Base-by-base conservation (phyloP, 2,888 invertebrate species). In the Epinotia bilunana region DNA sequence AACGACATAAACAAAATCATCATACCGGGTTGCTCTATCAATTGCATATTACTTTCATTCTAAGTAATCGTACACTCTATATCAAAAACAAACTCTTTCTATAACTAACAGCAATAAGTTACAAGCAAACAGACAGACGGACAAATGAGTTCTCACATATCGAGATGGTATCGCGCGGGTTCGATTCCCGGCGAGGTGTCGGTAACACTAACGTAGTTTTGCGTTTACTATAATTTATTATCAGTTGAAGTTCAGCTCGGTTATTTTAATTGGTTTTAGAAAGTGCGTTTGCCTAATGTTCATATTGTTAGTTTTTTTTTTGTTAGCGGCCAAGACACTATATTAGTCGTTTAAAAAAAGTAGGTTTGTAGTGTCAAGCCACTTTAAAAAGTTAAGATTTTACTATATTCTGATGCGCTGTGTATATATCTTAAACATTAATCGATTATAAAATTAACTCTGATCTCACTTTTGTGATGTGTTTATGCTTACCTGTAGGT, bases 131-230 rank as follows among this genome's bases (percentile, higher is more conserved):
- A 81, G 80, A 79, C 76, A 73, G 57, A 77, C 80, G 87, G 90
- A 90, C 89, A 88, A 90, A 90, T 87, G 86, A 81, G 83, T 81
- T 86, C 86, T 86, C 88, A 85, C 87, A 85, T 86, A 84, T 87
- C 88, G 86, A 85, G 89, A 90, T 90, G 83, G 82, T 90, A 90
- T 90, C 90, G 77, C 70, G 7, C 65, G 18, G 78, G 77, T 78
- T 78, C 79, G 80, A 77, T 79, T 78, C 78, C 77, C 80, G 78
- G 82, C 79, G 80, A 58, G 73, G 75, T 77, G 78, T 78, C 79
- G 74, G 78, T 78, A 78, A 39, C 39, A 39, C 39, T 39, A 39
- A 79, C 81, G 77, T 77, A 79, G 78, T 78, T 74, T 70, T 57
- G 74, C 64, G 70, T 39, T 55, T 12, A 43, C 20, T 20, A 49